Evolutionary conservation across 92 coral and sea anemone genomes (phyloP).

Genomic region (Actinostola sp.): DNA sequence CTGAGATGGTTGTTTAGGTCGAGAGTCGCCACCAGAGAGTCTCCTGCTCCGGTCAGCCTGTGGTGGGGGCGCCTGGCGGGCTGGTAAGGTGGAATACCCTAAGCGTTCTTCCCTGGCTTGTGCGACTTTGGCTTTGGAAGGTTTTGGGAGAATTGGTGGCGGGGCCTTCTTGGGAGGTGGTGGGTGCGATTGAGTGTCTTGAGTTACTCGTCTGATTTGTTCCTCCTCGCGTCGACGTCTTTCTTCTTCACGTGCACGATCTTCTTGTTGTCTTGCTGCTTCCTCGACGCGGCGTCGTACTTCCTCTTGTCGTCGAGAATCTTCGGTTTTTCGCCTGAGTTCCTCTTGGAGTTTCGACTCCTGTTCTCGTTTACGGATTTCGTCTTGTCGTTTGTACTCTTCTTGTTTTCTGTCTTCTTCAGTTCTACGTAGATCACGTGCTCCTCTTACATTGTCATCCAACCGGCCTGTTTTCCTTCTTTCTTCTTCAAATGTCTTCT

Average conservation of each 20-base stretch:
- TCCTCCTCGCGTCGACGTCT: constrained; percentile 28
- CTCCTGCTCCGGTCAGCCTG: constrained; percentile 34
- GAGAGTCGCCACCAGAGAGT: constrained; percentile 29
- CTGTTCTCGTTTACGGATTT: constrained; percentile 39
- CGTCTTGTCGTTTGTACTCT: constrained; percentile 50
- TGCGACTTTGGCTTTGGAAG: constrained; percentile 66
- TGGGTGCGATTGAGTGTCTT: neutral
- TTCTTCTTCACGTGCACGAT: constrained; percentile 26
- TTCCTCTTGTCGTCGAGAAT: constrained; percentile 29
- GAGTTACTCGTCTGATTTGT: constrained; percentile 12
- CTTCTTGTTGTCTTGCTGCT: constrained; percentile 33
- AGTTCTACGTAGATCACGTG: constrained; percentile 12
- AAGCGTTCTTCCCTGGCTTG: constrained; percentile 55
- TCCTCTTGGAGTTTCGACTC: constrained; percentile 33
- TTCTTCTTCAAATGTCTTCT: constrained; percentile 40
- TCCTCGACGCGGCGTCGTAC: constrained; percentile 28
- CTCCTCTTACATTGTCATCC: neutral
- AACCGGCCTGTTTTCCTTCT: constrained; percentile 11
- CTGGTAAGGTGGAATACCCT: constrained; percentile 36
- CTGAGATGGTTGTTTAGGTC: constrained; percentile 28
- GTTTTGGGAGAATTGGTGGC: constrained; percentile 95
- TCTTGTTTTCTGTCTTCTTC: constrained; percentile 36
- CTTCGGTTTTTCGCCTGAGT: constrained; percentile 20
- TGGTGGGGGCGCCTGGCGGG: constrained; percentile 32
- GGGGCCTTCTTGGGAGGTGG: constrained; percentile 72